phyloP scores from a whole-genome alignment of 2,113 vertebrate genomes.

The Cyanistes caeruleus region DNA sequence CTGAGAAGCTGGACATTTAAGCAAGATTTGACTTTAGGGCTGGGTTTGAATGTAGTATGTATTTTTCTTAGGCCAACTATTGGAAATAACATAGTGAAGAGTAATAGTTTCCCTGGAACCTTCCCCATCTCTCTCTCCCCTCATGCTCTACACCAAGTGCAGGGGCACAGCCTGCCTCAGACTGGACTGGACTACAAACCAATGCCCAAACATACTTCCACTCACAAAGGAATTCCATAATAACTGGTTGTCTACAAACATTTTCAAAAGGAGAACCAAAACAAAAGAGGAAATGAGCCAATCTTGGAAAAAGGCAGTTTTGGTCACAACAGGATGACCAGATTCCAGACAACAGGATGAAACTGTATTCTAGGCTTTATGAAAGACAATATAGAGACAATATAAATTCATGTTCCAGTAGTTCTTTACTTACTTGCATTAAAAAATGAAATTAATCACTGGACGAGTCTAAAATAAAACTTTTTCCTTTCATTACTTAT shows the following conservation, averaged over 20 bases:
- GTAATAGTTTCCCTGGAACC: neutral
- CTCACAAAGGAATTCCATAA: neutral
- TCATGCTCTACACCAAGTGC: neutral
- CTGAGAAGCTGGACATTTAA: neutral
- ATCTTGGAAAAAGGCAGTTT: neutral
- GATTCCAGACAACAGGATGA: neutral
- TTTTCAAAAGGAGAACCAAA: neutral
- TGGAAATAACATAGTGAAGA: neutral
- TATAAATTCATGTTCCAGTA: neutral
- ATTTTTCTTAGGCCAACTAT: neutral
- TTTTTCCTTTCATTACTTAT: neutral
- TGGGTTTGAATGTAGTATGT: neutral
- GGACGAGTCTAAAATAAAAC: neutral
- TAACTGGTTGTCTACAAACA: neutral
- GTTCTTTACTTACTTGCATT: neutral
- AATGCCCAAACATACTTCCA: neutral
- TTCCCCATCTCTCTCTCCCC: neutral
- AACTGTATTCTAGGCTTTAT: neutral
- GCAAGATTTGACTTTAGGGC: neutral
- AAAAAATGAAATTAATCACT: neutral
- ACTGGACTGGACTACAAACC: neutral
- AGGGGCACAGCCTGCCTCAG: neutral
- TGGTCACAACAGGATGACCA: neutral
- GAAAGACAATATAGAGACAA: neutral
- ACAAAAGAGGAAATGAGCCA: neutral